Base-by-base conservation (phyloP, 1,140 invertebrate genomes). In the Drosophila athabasca region DNA sequence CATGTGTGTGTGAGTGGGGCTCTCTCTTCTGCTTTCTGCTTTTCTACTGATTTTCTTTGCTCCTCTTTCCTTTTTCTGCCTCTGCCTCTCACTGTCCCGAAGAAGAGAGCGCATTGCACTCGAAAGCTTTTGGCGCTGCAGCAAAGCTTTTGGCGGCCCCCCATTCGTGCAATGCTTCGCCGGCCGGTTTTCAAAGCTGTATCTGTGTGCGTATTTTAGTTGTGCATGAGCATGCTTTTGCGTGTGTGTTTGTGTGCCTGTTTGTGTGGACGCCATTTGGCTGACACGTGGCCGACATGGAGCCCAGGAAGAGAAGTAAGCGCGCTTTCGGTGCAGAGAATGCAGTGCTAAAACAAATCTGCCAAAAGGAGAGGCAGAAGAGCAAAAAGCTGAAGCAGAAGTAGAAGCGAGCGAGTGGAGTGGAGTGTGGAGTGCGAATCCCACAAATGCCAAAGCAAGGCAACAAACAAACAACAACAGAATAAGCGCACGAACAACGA, bases 221-320 rank as follows among this genome's bases (percentile, higher is more conserved):
- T 13, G 35, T 31, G 31, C 26, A 29, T 29, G 6, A 6, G 45
- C 54, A 35, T 51, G 13, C 1, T 19, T 1, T 19, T 50, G 46
- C 49, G 9, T 59, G 35, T 62, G 68, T 65, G 15, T 41, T 43
- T 45, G 48, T 31, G 31, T 62, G 58, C 48, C 41, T 61, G 41
- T 60, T 24, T 68, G 64, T 87, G 82, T 79, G 83, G 83, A 78
- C 74, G 83, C 83, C 82, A 88, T 85, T 85, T 81, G 82, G 69
- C 43, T 82, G 78, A 87, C 82, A 85, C 82, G 82, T 85, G 81
- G 81, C 81, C 72, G 73, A 64, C 44, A 54, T 87, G 81, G 81
- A 87, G 82, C 70, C 65, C 83, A 87, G 77, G 26, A 66, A 71
- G 49, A 64, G 55, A 60, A 57, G 70, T 51, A 64, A 43, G 71